phyloP scores from a whole-genome alignment of 2,797 vertebrate genomes.

The Trachops cirrhosus region DNA sequence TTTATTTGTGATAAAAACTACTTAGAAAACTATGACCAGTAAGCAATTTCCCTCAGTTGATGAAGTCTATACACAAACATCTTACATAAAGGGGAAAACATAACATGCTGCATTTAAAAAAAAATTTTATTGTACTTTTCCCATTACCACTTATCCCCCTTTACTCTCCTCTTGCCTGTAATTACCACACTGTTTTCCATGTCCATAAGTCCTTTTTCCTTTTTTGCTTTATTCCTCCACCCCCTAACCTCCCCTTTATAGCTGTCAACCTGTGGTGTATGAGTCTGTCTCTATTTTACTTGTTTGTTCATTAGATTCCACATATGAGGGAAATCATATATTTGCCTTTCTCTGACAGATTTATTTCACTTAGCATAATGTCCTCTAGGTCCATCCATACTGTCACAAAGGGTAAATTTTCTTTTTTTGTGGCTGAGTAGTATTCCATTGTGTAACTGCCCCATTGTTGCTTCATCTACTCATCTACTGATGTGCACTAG shows the following conservation, averaged over 20 bases:
- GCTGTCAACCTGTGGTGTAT: background rate
- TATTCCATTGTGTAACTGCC: background rate
- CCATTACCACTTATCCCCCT: background rate
- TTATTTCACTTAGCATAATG: background rate
- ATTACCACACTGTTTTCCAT: background rate
- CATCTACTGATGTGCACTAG: background rate
- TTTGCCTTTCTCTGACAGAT: background rate
- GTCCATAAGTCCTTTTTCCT: background rate
- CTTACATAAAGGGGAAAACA: background rate
- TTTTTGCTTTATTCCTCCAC: background rate
- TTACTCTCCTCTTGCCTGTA: background rate
- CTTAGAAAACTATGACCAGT: background rate
- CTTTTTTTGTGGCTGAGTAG: background rate
- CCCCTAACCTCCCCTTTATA: background rate
- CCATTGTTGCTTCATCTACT: background rate
- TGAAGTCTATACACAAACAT: background rate
- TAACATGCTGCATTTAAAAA: background rate
- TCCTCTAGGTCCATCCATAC: background rate
- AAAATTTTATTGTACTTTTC: background rate
- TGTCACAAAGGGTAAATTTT: background rate
- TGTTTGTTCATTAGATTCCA: background rate
- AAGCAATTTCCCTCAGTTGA: constrained; percentile 19
- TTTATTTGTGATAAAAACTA: background rate
- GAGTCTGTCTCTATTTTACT: background rate
- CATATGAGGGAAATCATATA: background rate